Percentiles rank a stretch among this genome's conserved stretches.
Conservation (phyloP, 2,797 vertebrate genomes). For the Bradypodion ventrale region DNA sequence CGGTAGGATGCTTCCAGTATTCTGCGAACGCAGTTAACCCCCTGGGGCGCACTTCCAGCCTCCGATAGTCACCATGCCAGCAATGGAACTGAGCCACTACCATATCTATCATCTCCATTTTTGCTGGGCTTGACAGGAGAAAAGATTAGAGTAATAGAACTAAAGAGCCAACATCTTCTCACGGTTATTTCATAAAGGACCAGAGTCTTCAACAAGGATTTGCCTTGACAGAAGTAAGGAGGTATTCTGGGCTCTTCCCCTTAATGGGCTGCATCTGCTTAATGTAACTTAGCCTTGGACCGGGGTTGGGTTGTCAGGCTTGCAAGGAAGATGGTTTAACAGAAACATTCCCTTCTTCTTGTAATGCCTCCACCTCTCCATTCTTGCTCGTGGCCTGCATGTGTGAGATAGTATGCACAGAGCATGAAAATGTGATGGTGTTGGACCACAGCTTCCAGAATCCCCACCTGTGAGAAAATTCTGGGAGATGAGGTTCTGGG, state of each 20-base stretch:
- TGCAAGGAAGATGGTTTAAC: conserved; percentile 40
- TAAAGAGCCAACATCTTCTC: conserved; percentile 50
- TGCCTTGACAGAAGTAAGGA: conserved; percentile 60
- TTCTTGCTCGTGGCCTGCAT: accelerated
- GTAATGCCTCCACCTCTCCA: conserved; percentile 60
- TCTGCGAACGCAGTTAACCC: too few species aligned
- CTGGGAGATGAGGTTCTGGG: too few species aligned
- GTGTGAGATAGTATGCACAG: too few species aligned
- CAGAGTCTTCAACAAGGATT: conserved; percentile 59
- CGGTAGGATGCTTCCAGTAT: too few species aligned
- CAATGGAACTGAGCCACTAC: not conserved
- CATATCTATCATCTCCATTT: conserved; percentile 46
- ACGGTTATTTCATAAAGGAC: conserved; percentile 1
- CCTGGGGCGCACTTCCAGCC: too few species aligned
- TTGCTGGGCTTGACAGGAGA: conserved; percentile 45
- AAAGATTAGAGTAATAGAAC: conserved; percentile 52
- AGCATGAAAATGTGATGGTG: too few species aligned
- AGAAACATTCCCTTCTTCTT: conserved; percentile 53
- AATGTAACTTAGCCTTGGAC: conserved; percentile 60
- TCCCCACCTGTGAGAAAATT: too few species aligned
- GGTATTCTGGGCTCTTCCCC: conserved; percentile 52
- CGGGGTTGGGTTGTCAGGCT: conserved; percentile 50
- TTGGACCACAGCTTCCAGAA: too few species aligned
- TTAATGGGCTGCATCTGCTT: conserved; percentile 69
- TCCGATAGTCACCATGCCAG: not conserved